Evolutionary conservation across 1,140 invertebrate species (phyloP), one percentile per base, ranked within the genome.

Genomic region (Drosophila rufa): DNA sequence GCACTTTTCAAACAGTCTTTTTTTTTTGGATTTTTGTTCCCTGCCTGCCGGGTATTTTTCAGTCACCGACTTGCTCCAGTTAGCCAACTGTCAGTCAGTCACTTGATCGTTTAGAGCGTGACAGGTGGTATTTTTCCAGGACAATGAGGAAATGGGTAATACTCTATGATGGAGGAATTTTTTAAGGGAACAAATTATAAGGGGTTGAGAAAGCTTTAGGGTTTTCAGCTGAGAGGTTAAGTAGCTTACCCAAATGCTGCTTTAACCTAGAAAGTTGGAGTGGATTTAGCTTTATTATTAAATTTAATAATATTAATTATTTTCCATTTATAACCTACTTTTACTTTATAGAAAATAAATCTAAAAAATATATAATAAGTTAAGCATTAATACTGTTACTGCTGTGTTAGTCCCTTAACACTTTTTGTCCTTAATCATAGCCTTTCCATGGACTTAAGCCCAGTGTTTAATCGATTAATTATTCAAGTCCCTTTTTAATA

Each of bases 31-130:
- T 33, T 55, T 40, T 48, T 48, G 33, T 25, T 38, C 25, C 51
- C 48, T 50, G 51, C 69, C 74, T 66, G 73, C 22, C 62, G 68
- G 82, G 74, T 67, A 66, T 46, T 78, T 85, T 59, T 69, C 36
- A 78, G 67, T 60, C 68, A 58, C 43, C 55, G 56, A 81, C 73
- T 60, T 74, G 79, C 62, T 85, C 74, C 45, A 82, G 79, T 79
- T 82, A 64, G 61, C 42, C 46, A 76, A 42, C 74, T 76, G 74
- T 76, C 74, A 76, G 53, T 50, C 60, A 65, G 74, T 58, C 17
- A 76, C 73, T 76, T 75, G 71, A 76, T 77, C 73, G 50, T 67
- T 76, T 53, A 45, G 30, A 42, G 43, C 42, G 14, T 75, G 70
- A 74, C 70, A 73, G 70, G 70, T 50, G 48, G 66, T 15, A 42